Evolutionary conservation across 1,140 invertebrate genomes (phyloP), one percentile per base, ranked within the genome.

Genomic region (Archivesica marissinica): DNA sequence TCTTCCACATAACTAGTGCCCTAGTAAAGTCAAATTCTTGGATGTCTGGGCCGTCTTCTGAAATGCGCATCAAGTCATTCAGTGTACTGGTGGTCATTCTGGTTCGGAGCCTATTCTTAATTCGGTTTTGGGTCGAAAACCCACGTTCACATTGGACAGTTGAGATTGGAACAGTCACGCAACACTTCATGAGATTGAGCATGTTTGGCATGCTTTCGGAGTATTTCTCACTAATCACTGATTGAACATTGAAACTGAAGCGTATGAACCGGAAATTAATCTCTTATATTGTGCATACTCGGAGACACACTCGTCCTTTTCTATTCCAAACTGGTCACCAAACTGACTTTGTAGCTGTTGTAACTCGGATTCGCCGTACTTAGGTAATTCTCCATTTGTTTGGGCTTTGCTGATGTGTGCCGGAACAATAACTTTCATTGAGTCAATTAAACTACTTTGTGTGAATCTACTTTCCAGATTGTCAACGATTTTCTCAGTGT

Each of bases 51-150:
- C 54, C 76, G 0, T 64, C 56, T 39, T 78, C 76, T 7, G 76
- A 78, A 39, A 78, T 59, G n/a, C 54, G 38, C 76, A 78, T 61
- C 3, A 78, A 33, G 4, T 39, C 35, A 44, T 78, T 50, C 33
- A 78, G 33, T 30, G 76, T 44, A 28, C 17, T 17, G 44, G 61
- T 44, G 2, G 61, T 64, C 3, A 78, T 23, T 11, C 54, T 11
- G 3, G 23, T 28, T 28, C 54, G 25, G 4, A 59, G 25, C 4
- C 33, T 59, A 28, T 4, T 28, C 17, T 59, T 59, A 17, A 59
- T 59, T 28, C 54, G 3, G 25, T 59, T 59, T 20, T 59, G 54
- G 6, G 54, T 59, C 3, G 54, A 59, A 59, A 59, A 59, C 17
- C n/a, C 25, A 28, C 54, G 25, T 59, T 59, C 54, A 59, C 25